Evolutionary conservation across 92 coral and sea anemone species (phyloP), one percentile per base, ranked within the genome.

Genomic region (Hydrozoanthus gracilis): DNA sequence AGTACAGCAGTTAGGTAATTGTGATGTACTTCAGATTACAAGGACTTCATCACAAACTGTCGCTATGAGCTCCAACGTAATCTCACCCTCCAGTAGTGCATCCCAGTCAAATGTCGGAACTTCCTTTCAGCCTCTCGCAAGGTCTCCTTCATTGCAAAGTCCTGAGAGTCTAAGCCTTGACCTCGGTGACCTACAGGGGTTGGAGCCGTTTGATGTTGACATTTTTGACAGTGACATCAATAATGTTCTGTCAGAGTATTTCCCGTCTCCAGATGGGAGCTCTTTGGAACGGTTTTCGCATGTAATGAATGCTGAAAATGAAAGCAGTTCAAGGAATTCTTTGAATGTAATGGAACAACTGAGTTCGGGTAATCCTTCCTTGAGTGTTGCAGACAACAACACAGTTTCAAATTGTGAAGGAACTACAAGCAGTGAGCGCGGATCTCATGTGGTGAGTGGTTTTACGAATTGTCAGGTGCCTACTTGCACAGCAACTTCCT

Each of bases 201-300:
- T 90, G 9, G 93, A 90, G 4, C 75, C 88, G 6, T 86, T 90
- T 44, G 92, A 65, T 76, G 71, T 90, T 18, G 92, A 90, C 86
- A 90, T 90, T 61, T 62, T 88, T 54, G 92, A 90, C 55, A 87
- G 87, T 67, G 91, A 90, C 70, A 86, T 90, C 12, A 87, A 89
- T 66, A 80, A 87, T 51, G 91, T 90, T 56, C 65, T 90, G 47
- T 90, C 93, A 14, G 93, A 90, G 7, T 90, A 88, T 67, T 90
- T 90, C 27, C 73, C 69, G 13, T 79, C 84, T n/a, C 47, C 73
- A 15, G 85, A 80, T n/a, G 46, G 39, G 1, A 65, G 39, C 51
- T 47, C 47, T 62, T 15, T 17, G 16, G 85, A 80, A 65, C 73
- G 55, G 50, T 80, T 80, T 66, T 74, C 68, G 68, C 91, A 56